A percentile compares a stretch with the other conserved stretches of the same genome.
phyloP scores from a whole-genome alignment of 2,888 invertebrate species.

The Lottia scabra region DNA sequence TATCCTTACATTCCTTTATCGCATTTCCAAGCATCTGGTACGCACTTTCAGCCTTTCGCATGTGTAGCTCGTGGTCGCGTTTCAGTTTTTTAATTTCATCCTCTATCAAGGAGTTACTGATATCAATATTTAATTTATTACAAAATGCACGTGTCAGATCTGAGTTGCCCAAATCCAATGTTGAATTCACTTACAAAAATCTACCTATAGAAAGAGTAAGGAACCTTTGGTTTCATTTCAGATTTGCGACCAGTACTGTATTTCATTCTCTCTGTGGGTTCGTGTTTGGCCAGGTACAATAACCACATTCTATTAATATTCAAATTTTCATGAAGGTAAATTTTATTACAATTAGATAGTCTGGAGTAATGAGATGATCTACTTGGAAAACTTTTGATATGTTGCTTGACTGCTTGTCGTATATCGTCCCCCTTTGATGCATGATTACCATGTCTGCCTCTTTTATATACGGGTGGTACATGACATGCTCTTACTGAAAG shows the following conservation, averaged over 20 bases:
- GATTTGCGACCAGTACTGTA: conserved; percentile 12
- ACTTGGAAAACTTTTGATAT: conserved; percentile 14
- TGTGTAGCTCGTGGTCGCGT: conserved; percentile 18
- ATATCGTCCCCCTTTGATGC: background rate
- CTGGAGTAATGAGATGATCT: conserved; percentile 10
- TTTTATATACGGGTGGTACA: conserved; percentile 2
- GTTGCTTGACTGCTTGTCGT: background rate
- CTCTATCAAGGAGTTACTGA: conserved; percentile 7
- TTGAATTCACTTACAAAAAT: conserved; percentile 19
- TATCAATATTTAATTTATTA: conserved; percentile 12
- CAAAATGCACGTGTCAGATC: conserved; percentile 24
- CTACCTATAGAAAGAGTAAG: conserved; percentile 14
- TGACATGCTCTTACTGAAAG: background rate
- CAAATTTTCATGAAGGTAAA: conserved; percentile 22
- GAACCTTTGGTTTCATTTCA: conserved; percentile 9
- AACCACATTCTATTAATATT: conserved; percentile 23
- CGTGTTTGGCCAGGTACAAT: conserved; percentile 16
- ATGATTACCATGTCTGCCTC: conserved; percentile 9
- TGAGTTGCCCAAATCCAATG: conserved; percentile 21
- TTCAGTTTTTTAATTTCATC: conserved; percentile 12
- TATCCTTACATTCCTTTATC: background rate
- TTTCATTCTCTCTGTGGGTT: conserved; percentile 17
- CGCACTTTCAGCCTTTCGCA: conserved; percentile 18
- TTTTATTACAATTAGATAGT: conserved; percentile 11
- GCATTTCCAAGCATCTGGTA: conserved; percentile 18